Evolutionary conservation across 2,888 invertebrate genomes (phyloP).

Genomic region (Nycteola revayana): DNA sequence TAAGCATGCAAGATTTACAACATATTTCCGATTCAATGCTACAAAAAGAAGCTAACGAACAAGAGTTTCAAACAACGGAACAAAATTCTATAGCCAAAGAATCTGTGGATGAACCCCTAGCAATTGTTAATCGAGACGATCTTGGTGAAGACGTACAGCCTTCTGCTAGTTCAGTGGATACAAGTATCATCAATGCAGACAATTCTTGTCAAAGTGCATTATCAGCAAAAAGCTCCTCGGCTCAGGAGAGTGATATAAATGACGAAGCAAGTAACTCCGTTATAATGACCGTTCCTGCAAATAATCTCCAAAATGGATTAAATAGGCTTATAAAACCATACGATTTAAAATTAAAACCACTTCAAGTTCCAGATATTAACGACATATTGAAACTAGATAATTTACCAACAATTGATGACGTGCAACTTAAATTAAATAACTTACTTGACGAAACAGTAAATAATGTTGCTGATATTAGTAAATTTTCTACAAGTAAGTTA

Average conservation of each 20-base stretch:
- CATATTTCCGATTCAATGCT: conserved; percentile 55
- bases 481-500: conserved; percentile 26
- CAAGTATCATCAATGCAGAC: background rate
- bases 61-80: conserved; percentile 17
- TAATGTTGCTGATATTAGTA: no score
- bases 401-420: conserved; percentile 40
- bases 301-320: no score
- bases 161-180: conserved; percentile 3
- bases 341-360: conserved; percentile 12
- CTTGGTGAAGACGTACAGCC: conserved; percentile 5
- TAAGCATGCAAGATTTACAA: conserved; percentile 52
- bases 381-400: conserved; percentile 26
- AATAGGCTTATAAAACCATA: no score
- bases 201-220: conserved; percentile 11
- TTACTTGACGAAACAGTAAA: no score
- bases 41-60: conserved; percentile 21
- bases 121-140: no score
- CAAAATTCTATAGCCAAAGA: no score
- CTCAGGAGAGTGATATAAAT: conserved; percentile 36
- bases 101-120: no score
- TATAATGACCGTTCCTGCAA: no score
- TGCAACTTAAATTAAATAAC: conserved; percentile 19
- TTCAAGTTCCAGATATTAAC: conserved; percentile 13
- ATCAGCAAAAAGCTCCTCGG: conserved; percentile 5
- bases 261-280: conserved; percentile 51